Percentiles rank a stretch among this genome's conserved stretches.
These are phyloP conservation scores for Nothura maculosa DNA, from an alignment of 2,797 vertebrate species.

Conservation along the genomic window DNA sequence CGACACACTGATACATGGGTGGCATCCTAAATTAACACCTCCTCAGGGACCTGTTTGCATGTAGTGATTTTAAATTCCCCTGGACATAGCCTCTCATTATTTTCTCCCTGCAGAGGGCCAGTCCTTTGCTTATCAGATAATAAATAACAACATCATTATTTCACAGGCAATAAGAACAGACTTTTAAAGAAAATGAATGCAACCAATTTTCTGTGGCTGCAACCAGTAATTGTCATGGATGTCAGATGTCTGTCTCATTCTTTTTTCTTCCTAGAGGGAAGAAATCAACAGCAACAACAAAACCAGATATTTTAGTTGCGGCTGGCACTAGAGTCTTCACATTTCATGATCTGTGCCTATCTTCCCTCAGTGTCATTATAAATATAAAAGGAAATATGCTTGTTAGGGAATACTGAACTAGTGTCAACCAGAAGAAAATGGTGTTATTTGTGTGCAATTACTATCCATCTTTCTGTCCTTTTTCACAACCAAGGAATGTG, in stretches of 20 bases:
- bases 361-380: neutral
- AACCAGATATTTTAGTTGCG: neutral
- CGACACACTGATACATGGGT: neutral
- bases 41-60: neutral
- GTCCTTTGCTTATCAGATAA: neutral
- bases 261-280: neutral
- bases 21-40: neutral
- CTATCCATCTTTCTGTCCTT: neutral
- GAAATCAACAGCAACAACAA: conserved; percentile 14
- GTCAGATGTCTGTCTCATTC: neutral
- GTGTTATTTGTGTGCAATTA: neutral
- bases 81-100: neutral
- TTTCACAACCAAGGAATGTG: neutral
- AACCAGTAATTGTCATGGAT: neutral
- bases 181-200: neutral
- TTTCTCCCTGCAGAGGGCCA: neutral
- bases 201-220: neutral
- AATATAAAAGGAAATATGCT: neutral
- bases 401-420: neutral
- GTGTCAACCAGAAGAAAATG: neutral
- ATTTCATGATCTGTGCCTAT: neutral
- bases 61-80: neutral
- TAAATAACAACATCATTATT: neutral
- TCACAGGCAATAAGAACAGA: neutral
- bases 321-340: neutral